Percentiles rank a stretch among this genome's conserved stretches.
Evolutionary conservation across 2,797 vertebrate species (phyloP).

Genomic region (Amblyopsis hoosieri): DNA sequence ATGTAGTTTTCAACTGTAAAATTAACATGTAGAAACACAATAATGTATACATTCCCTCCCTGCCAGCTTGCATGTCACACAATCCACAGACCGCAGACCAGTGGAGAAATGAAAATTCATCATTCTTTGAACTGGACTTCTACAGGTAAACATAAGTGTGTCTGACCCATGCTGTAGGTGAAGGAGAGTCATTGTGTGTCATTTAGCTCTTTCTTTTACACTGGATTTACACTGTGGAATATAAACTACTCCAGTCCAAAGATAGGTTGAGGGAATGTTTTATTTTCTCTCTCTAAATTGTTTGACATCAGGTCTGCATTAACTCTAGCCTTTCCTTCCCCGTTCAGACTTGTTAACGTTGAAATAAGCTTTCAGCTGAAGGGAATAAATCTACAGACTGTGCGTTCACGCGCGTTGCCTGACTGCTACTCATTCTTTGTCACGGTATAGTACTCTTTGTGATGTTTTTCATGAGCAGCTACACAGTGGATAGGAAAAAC

Average conservation of each 20-base stretch:
- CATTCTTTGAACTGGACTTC: conserved; percentile 78
- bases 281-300: background rate
- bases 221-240: too few relatives aligned
- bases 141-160: conserved; percentile 62
- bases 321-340: background rate
- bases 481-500: too few relatives aligned
- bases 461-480: background rate
- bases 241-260: too few relatives aligned
- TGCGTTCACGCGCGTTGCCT: conserved; percentile 86
- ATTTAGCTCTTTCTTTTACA: too few relatives aligned
- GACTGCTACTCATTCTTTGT: conserved; percentile 92
- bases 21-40: background rate
- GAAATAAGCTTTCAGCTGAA: conserved; percentile 88
- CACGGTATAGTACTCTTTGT: conserved; percentile 70
- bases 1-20: background rate
- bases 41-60: background rate
- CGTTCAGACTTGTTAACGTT: conserved; percentile 85
- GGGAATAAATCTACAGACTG: conserved; percentile 91
- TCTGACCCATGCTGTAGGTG: background rate
- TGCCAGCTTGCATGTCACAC: conserved; percentile 67
- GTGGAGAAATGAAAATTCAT: conserved; percentile 65
- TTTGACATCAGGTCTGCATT: background rate
- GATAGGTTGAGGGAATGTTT: background rate
- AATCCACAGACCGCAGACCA: conserved; percentile 55
- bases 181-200: background rate